A percentile compares a stretch with the other conserved stretches of the same genome.
phyloP scores from a whole-genome alignment of 2,797 vertebrate genomes.

The Rhinogobio ventralis region DNA sequence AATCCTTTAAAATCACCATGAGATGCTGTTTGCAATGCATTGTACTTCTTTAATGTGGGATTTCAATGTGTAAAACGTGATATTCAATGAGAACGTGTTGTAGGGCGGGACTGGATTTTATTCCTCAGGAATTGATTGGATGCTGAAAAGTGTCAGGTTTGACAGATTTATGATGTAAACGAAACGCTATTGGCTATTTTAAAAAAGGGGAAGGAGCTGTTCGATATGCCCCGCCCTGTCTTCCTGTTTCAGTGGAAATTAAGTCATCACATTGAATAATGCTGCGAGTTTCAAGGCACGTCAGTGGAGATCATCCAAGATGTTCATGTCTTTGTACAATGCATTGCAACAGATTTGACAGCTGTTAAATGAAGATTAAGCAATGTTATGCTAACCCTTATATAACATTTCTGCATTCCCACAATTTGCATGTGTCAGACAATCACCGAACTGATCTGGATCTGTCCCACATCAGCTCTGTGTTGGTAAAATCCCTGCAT shows the following conservation, averaged over 20 bases:
- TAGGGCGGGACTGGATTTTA: neutral
- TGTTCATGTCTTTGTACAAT: no score
- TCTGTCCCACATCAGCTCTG: neutral
- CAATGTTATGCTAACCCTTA: neutral
- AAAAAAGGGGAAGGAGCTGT: no score
- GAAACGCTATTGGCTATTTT: no score
- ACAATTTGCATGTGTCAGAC: neutral
- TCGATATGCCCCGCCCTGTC: no score
- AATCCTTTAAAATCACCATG: neutral
- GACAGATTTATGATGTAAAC: no score
- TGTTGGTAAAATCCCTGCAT: neutral
- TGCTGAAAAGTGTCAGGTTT: neutral
- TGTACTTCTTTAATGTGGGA: neutral
- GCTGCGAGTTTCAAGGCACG: no score
- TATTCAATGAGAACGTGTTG: neutral
- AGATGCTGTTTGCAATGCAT: neutral
- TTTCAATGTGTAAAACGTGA: neutral
- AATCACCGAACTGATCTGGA: neutral
- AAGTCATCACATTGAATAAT: no score
- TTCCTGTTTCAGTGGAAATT: no score
- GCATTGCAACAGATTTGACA: no score
- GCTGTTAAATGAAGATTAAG: neutral
- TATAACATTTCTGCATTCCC: neutral
- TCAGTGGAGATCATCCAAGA: no score
- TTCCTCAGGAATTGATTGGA: neutral